Evolutionary conservation across 2,888 invertebrate genomes (phyloP).

Genomic region (Drosophila mercatorum): DNA sequence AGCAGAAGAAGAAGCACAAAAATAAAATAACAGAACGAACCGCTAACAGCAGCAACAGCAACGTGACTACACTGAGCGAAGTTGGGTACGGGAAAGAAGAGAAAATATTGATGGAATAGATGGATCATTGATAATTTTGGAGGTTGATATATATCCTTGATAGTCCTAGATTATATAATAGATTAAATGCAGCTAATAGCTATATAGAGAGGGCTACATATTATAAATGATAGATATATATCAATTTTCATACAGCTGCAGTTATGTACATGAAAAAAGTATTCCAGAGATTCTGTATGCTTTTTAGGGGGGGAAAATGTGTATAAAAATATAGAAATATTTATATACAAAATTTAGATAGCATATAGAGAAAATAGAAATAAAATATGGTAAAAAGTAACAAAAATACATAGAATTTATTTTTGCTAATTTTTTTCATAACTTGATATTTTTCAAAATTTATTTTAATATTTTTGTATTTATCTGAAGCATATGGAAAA

Average conservation of each 20-base stretch:
- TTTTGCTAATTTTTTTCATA: not conserved
- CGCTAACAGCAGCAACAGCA: slow-evolving; percentile 29
- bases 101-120: not conserved
- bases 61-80: slow-evolving; percentile 53
- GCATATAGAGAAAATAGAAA: too few species aligned
- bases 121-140: not conserved
- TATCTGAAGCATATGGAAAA: too few species aligned
- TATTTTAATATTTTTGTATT: too few species aligned
- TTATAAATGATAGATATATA: not conserved
- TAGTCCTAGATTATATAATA: too few species aligned
- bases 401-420: not conserved
- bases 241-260: not conserved
- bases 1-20: not conserved
- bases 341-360: not conserved
- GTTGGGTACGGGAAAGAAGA: not conserved
- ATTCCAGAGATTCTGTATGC: not conserved
- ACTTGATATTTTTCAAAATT: too few species aligned
- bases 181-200: too few species aligned
- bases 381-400: too few species aligned
- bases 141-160: too few species aligned
- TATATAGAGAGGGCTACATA: too few species aligned
- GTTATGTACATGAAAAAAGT: not conserved
- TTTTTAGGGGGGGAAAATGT: not conserved
- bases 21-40: not conserved
- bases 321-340: not conserved